phyloP scores from a whole-genome alignment of 2,113 vertebrate genomes.

The Halichoeres trimaculatus region DNA sequence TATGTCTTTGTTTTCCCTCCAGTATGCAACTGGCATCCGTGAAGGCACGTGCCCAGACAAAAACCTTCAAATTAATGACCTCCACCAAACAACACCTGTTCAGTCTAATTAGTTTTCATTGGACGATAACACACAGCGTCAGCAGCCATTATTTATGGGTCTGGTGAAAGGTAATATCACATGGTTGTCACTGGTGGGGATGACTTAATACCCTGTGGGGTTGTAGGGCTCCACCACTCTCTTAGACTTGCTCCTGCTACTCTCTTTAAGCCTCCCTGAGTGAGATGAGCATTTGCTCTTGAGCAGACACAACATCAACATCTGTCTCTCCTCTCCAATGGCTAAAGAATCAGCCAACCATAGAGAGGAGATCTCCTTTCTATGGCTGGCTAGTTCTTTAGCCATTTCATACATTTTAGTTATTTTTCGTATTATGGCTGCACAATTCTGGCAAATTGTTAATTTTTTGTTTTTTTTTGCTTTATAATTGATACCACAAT shows the following conservation, averaged over 20 bases:
- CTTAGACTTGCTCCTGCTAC: conserved; percentile 38
- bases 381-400: neutral
- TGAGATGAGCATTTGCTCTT: conserved; percentile 13
- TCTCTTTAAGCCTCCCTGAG: conserved; percentile 17
- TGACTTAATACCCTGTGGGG: conserved; percentile 51
- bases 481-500: too few species aligned
- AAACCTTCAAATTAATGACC: conserved; percentile 72
- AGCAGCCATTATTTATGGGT: conserved; percentile 67
- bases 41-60: conserved; percentile 45
- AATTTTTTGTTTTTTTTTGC: too few species aligned
- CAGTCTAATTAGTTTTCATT: conserved; percentile 76
- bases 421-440: too few species aligned
- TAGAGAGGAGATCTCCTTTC: too few species aligned
- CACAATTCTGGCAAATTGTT: too few species aligned
- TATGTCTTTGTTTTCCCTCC: conserved; percentile 41
- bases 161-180: conserved; percentile 62
- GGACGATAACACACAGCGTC: conserved; percentile 62
- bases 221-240: conserved; percentile 37
- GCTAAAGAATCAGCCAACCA: too few species aligned
- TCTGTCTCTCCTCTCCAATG: conserved; percentile 6
- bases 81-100: conserved; percentile 80
- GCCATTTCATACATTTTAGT: neutral
- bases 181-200: conserved; percentile 59
- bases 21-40: conserved; percentile 34
- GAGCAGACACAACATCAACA: conserved; percentile 45